Conservation (phyloP, 2,797 vertebrate genomes). For the Diglossa cyanea region DNA sequence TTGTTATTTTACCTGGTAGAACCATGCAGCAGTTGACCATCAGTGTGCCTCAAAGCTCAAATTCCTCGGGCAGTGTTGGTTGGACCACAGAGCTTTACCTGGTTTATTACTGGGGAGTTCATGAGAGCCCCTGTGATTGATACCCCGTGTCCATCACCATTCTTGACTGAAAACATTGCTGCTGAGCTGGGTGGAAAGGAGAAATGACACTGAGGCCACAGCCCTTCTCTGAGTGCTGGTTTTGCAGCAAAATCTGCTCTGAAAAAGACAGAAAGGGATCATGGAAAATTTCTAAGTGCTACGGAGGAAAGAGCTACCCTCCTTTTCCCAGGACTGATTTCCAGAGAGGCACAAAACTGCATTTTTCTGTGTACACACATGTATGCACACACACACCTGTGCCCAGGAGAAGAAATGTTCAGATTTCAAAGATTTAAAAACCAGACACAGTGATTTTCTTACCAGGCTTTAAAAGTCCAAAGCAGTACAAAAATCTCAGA, state of each 20-base stretch:
- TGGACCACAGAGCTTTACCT: background rate
- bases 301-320: background rate
- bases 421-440: background rate
- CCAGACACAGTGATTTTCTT: background rate
- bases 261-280: background rate
- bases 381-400: accelerated
- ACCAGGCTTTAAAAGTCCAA: background rate
- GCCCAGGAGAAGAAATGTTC: accelerated
- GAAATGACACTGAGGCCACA: background rate
- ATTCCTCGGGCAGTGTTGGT: background rate
- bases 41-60: background rate
- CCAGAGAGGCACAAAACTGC: background rate
- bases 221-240: background rate
- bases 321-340: background rate
- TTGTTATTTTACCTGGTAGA: background rate
- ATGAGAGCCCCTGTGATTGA: background rate
- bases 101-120: background rate
- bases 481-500: background rate
- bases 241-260: background rate
- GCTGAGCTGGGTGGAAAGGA: background rate
- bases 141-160: background rate
- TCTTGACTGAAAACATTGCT: background rate
- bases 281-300: background rate
- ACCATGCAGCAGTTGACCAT: background rate
- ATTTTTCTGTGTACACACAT: background rate